Percentiles rank a stretch among this genome's conserved stretches.
Evolutionary conservation across 1,140 invertebrate species (phyloP).

Genomic region (Stegodyphus mimosarum): DNA sequence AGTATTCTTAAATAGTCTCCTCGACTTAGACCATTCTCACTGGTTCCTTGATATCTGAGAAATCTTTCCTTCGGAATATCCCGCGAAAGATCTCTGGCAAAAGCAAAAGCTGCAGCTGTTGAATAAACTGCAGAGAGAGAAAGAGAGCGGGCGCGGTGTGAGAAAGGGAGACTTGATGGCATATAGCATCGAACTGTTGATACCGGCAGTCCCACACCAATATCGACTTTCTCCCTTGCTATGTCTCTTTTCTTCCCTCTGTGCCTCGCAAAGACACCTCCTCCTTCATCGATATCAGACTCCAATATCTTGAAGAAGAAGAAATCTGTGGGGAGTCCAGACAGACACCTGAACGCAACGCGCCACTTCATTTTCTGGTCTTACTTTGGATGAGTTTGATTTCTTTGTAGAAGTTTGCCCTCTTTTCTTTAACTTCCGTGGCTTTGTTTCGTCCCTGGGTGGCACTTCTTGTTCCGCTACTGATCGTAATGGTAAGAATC

Average conservation of each 20-base stretch:
- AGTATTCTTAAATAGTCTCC: no score
- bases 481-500: not conserved
- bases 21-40: not conserved
- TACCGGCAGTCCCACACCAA: slow-evolving; percentile 17
- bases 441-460: not conserved
- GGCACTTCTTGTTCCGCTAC: not conserved
- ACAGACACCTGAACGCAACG: slow-evolving; percentile 40
- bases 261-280: not conserved
- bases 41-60: not conserved
- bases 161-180: slow-evolving; percentile 32
- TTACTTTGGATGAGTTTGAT: not conserved
- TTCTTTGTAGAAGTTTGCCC: not conserved
- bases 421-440: not conserved
- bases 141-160: not conserved
- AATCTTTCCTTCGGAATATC: not conserved
- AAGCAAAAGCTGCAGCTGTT: slow-evolving; percentile 29
- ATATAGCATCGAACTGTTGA: slow-evolving; percentile 49
- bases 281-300: slow-evolving; percentile 44
- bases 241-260: not conserved
- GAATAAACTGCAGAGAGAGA: slow-evolving; percentile 32
- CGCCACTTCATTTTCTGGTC: slow-evolving; percentile 26
- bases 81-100: not conserved
- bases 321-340: not conserved
- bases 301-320: slow-evolving; percentile 42
- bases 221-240: slow-evolving; percentile 38